These are phyloP conservation scores for Sericinus montela DNA, from an alignment of 2,888 invertebrate species.

Conservation along the genomic window DNA sequence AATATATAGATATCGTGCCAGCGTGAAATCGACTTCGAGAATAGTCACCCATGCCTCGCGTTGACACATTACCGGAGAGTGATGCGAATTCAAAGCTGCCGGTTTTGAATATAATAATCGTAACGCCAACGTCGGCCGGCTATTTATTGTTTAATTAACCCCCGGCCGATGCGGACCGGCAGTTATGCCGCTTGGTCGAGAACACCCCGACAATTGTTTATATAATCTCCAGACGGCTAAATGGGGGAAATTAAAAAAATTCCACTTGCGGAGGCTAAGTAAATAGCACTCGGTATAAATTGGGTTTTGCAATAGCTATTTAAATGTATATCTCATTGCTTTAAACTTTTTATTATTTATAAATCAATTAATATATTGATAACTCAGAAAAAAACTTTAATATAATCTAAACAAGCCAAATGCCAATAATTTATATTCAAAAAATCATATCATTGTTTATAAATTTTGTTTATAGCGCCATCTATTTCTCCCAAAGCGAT, in stretches of 20 bases:
- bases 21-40: constrained; percentile 28
- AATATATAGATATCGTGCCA: no score
- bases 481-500: no score
- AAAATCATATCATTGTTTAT: no score
- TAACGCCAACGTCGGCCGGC: constrained; percentile 40
- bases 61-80: constrained; percentile 75
- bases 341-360: no score
- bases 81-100: constrained; percentile 75
- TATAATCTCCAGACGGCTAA: constrained; percentile 48
- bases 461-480: no score
- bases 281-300: constrained; percentile 7
- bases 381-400: no score
- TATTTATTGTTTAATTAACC: constrained; percentile 78
- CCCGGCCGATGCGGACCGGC: constrained; percentile 42
- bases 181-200: constrained; percentile 33
- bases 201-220: constrained; percentile 56
- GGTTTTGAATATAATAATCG: constrained; percentile 73
- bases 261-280: constrained; percentile 18
- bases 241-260: constrained; percentile 56
- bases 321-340: no score
- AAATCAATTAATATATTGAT: no score
- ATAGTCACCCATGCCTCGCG: constrained; percentile 41
- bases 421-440: no score
- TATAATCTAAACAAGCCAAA: no score
- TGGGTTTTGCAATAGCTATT: no score